A percentile compares a stretch with the other conserved stretches of the same genome.
Evolutionary conservation across 2,888 invertebrate genomes (phyloP).

Genomic region (Lagria hirta): DNA sequence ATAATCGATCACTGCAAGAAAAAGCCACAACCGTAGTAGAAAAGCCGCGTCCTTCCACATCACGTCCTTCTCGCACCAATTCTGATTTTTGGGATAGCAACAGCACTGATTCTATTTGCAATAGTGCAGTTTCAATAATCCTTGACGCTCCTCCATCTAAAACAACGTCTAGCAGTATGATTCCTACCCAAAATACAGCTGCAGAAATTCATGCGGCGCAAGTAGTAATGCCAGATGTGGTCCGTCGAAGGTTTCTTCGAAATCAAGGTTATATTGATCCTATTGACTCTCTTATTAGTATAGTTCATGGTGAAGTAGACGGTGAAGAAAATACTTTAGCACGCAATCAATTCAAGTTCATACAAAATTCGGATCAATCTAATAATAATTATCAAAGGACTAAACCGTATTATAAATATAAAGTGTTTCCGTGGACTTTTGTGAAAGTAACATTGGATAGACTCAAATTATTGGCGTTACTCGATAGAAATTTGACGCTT

Average conservation of each 20-base stretch:
- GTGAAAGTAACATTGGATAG: slow-evolving; percentile 91
- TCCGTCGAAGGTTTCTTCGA: slow-evolving; percentile 4
- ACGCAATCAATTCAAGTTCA: slow-evolving; percentile 60
- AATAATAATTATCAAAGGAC: slow-evolving; percentile 41
- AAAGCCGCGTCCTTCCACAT: slow-evolving; percentile 41
- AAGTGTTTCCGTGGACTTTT: slow-evolving; percentile 63
- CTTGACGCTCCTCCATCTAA: slow-evolving; percentile 34
- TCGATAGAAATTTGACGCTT: slow-evolving; percentile 87
- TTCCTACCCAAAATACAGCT: slow-evolving; percentile 22
- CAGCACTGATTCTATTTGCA: slow-evolving; percentile 53
- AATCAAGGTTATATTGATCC: slow-evolving; percentile 11
- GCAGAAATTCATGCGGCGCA: slow-evolving; percentile 19
- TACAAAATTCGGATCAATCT: slow-evolving; percentile 54
- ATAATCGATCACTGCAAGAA: slow-evolving; percentile 32
- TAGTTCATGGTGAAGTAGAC: slow-evolving; percentile 54
- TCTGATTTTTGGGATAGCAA: slow-evolving; percentile 49
- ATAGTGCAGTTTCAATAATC: slow-evolving; percentile 56
- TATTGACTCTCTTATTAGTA: slow-evolving; percentile 28
- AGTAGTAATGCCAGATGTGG: slow-evolving; percentile 16
- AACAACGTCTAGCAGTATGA: slow-evolving; percentile 18
- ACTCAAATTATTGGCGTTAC: slow-evolving; percentile 83
- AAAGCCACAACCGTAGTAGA: slow-evolving; percentile 36
- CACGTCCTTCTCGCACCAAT: slow-evolving; percentile 42
- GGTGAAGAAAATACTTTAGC: slow-evolving; percentile 59
- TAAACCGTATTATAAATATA: slow-evolving; percentile 71